Percentiles rank a stretch among this genome's conserved stretches.
Conservation (phyloP, 2,888 invertebrate species). For the Pseudococcus jackbeardsleyi region DNA sequence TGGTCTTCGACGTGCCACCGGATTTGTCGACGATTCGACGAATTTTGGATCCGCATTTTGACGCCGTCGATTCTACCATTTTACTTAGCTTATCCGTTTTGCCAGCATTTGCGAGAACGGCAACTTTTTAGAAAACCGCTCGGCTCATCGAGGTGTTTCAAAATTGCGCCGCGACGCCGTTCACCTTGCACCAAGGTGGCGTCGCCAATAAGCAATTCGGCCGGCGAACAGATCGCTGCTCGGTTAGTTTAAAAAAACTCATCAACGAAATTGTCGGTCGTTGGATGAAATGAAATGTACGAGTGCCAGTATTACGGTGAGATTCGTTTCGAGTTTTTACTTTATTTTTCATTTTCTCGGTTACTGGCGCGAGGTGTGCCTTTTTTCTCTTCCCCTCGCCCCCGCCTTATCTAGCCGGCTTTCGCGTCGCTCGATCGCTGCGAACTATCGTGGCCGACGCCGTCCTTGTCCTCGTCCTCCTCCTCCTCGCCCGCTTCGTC, state of each 20-base stretch:
- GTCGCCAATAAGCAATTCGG: constrained; percentile 6
- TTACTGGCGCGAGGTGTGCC: constrained; percentile 7
- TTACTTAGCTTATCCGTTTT: constrained; percentile 64
- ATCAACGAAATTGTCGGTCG: constrained; percentile 19
- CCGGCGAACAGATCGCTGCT: constrained; percentile 12
- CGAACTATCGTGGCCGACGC: neutral
- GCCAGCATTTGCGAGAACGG: constrained; percentile 58
- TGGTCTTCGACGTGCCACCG: constrained; percentile 38
- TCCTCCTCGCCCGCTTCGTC: neutral
- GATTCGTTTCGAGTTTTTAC: constrained; percentile 30
- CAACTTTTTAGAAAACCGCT: constrained; percentile 31
- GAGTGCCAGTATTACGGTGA: neutral
- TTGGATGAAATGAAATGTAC: constrained; percentile 1
- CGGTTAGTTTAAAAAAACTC: constrained; percentile 20
- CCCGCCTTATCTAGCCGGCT: neutral
- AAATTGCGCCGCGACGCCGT: constrained; percentile 20
- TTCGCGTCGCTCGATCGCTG: neutral
- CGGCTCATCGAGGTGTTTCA: constrained; percentile 37
- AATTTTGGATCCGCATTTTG: constrained; percentile 63
- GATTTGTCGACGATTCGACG: constrained; percentile 62
- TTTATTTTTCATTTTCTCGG: constrained; percentile 50
- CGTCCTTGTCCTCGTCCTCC: neutral
- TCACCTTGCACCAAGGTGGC: neutral
- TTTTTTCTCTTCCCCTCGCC: neutral
- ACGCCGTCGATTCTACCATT: constrained; percentile 65